Base-by-base conservation (phyloP, 2,113 vertebrate genomes). In the Urocolius indicus region DNA sequence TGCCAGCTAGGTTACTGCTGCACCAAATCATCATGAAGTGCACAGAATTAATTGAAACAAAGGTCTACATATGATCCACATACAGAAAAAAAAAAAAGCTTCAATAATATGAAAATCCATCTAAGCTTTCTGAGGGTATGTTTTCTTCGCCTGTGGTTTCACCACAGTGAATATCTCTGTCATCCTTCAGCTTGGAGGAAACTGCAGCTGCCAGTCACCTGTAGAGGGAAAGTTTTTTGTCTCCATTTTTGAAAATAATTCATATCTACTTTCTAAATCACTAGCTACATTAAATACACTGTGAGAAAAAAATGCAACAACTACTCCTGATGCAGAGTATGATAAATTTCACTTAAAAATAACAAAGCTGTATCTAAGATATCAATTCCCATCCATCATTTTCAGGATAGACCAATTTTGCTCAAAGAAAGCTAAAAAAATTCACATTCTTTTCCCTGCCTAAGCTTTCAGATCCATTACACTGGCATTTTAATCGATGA, bases 311-410 rank as follows among this genome's bases (percentile, higher is more conserved):
- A 63, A 38, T 2, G 26, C 46, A 49, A 27, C 30, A 32, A 54
- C 80, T 90, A 63, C 21, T 55, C 30, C 45, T 51, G 34, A 49
- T 84, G 38, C 58, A 63, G 48, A 84, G 68, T 16, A 54, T 45
- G 49, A 87, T 78, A 59, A 71, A 75, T 92, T 82, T 69, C 62
- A 80, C 46, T 75, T 62, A 65, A 41, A 34, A 10, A 15, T 65
- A 86, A 57, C 81, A 89, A 87, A 89, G 62, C 52, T 62, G 3
- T n/a, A 61, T 51, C 81, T 75, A n/a, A 71, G 49, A n/a, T 55
- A 95, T 82, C 84, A 65, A 49, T 80, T 84, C 89, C 78, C 58
- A 67, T 92, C 79, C 54, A 81, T 90, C 90, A 84, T 81, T 77
- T 77, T 67, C 49, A 81, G 30, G 38, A 73, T 27, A 80, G 74